Conservation (phyloP, 1,140 invertebrate species). For the Sarcophaga bullata region DNA sequence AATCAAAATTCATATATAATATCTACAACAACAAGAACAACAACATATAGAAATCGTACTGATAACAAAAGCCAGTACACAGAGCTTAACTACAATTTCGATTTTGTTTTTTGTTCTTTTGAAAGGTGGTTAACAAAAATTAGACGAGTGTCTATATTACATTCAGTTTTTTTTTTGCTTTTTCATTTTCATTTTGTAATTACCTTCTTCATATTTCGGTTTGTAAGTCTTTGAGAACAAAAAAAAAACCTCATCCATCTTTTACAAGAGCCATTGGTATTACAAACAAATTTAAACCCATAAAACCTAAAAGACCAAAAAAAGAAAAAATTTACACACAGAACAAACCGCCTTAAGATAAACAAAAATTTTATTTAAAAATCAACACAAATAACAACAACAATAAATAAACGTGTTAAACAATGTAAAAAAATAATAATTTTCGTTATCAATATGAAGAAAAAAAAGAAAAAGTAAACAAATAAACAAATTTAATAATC, state of each 20-base stretch:
- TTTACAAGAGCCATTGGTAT: not conserved
- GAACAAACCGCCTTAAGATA: not conserved
- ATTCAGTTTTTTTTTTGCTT: too few relatives aligned
- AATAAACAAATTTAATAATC: constrained; percentile 12
- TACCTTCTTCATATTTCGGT: too few relatives aligned
- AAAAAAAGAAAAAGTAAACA: not conserved
- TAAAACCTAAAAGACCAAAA: not conserved
- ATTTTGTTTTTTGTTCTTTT: not conserved
- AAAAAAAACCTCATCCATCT: constrained; percentile 1
- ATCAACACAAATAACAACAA: too few relatives aligned
- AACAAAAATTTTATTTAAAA: not conserved
- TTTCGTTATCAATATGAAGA: constrained; percentile 17
- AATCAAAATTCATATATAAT: constrained; percentile 6
- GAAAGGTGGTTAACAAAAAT: not conserved
- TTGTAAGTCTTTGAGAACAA: too few relatives aligned
- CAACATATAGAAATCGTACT: not conserved
- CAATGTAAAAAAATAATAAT: constrained; percentile 15
- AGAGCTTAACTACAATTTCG: not conserved
- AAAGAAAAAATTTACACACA: not conserved
- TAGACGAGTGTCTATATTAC: not conserved
- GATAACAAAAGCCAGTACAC: not conserved
- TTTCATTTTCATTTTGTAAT: too few relatives aligned
- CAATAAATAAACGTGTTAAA: too few relatives aligned
- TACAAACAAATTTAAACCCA: not conserved
- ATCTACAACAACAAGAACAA: not conserved